Percentiles rank a stretch among this genome's conserved stretches.
Evolutionary conservation across 2,797 vertebrate genomes (phyloP).

Genomic region (Taeniopygia guttata): DNA sequence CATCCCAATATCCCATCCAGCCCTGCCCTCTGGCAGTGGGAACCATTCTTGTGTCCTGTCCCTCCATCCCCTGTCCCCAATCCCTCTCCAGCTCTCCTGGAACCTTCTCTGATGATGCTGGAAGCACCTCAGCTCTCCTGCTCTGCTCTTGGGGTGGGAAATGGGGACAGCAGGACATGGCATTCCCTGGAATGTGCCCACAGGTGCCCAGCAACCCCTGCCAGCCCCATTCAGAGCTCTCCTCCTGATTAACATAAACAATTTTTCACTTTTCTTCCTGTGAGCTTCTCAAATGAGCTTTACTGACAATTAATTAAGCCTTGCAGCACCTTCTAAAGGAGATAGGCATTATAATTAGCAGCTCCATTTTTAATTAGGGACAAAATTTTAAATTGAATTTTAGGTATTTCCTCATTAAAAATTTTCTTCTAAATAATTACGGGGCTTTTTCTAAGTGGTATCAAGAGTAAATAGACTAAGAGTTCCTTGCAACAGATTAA

Average conservation of each 20-base stretch:
- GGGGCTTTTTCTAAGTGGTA: neutral
- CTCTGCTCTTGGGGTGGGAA: neutral
- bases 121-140: neutral
- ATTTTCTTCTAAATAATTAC: neutral
- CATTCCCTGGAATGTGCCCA: neutral
- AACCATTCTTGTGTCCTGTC: neutral
- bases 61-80: neutral
- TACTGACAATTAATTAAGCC: slow-evolving; percentile 42
- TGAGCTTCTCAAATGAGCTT: slow-evolving; percentile 37
- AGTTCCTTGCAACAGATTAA: neutral
- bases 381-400: slow-evolving; percentile 33
- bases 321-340: slow-evolving; percentile 42
- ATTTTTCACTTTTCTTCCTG: neutral
- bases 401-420: slow-evolving; percentile 16
- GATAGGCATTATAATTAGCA: slow-evolving; percentile 42
- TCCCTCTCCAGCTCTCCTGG: neutral
- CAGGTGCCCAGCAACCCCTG: neutral
- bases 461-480: neutral
- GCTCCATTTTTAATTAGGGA: slow-evolving; percentile 48
- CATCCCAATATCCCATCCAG: fast-evolving
- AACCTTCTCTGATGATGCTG: fast-evolving
- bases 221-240: neutral
- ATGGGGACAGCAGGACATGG: neutral
- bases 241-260: neutral
- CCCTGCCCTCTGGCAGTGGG: fast-evolving